Evolutionary conservation across 2,797 vertebrate species (phyloP).

Genomic region (Danio aesculapii): DNA sequence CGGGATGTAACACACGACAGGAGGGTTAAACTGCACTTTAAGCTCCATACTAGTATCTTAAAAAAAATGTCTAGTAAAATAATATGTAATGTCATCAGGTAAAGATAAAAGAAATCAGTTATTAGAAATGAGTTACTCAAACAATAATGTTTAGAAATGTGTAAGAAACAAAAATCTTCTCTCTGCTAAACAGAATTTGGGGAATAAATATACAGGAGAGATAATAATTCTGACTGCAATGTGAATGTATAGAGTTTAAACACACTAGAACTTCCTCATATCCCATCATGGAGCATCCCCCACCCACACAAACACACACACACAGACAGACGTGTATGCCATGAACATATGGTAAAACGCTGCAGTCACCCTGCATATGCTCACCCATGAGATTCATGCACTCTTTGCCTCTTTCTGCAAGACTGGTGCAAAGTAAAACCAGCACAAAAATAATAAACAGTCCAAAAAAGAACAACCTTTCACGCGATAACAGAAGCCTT

Average conservation of each 20-base stretch:
- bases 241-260: not conserved
- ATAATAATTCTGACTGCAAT: too few relatives aligned
- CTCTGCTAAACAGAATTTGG: too few relatives aligned
- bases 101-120: too few relatives aligned
- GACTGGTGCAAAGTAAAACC: conserved; percentile 31
- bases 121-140: too few relatives aligned
- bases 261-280: not conserved
- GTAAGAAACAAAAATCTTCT: too few relatives aligned
- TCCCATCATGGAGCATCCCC: conserved; percentile 3
- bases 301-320: not conserved
- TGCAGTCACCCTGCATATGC: conserved; percentile 52
- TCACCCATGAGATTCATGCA: conserved; percentile 51
- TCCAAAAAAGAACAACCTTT: conserved; percentile 24
- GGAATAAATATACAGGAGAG: too few relatives aligned
- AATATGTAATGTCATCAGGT: too few relatives aligned
- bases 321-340: conserved; percentile 12
- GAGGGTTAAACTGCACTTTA: too few relatives aligned
- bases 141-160: too few relatives aligned
- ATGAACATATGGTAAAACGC: conserved; percentile 56
- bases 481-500: conserved; percentile 29
- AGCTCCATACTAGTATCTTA: too few relatives aligned
- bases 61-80: too few relatives aligned
- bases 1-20: too few relatives aligned
- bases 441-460: conserved; percentile 26
- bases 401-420: conserved; percentile 36